Conservation (phyloP, 2,888 invertebrate genomes). For the Drosophila anomalata region DNA sequence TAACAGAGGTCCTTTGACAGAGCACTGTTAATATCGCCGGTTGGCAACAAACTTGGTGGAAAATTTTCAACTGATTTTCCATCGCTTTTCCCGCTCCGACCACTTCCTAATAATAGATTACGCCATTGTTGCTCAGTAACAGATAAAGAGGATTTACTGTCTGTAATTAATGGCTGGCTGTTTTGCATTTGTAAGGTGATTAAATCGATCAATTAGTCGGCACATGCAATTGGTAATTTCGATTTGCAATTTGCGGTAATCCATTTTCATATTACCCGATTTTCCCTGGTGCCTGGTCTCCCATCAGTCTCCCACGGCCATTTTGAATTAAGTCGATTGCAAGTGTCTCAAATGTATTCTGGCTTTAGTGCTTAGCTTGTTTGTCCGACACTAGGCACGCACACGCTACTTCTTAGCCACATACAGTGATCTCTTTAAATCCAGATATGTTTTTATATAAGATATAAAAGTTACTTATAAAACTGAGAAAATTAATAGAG, state of each 20-base stretch:
- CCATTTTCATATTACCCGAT: conserved; percentile 26
- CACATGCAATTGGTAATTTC: conserved; percentile 16
- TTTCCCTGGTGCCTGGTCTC: not conserved
- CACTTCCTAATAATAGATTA: conserved; percentile 46
- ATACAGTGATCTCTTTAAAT: conserved; percentile 15
- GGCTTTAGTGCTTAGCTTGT: conserved; percentile 52
- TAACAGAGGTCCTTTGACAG: conserved; percentile 57
- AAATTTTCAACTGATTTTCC: conserved; percentile 37
- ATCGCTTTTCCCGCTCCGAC: conserved; percentile 1
- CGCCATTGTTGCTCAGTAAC: conserved; percentile 3
- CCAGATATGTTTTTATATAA: too few species aligned
- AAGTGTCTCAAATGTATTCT: conserved; percentile 40
- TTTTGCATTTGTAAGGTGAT: conserved; percentile 11
- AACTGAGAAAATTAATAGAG: not conserved
- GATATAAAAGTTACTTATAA: too few species aligned
- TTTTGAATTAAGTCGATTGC: conserved; percentile 40
- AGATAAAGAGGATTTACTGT: conserved; percentile 13
- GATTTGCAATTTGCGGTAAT: conserved; percentile 35
- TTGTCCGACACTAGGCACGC: conserved; percentile 67
- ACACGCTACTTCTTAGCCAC: conserved; percentile 32
- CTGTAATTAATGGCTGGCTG: conserved; percentile 26
- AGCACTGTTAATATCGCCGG: conserved; percentile 43
- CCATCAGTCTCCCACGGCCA: conserved; percentile 6
- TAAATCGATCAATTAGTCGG: conserved; percentile 28
- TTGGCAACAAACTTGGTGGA: conserved; percentile 62